Percentiles rank a stretch among this genome's conserved stretches.
phyloP scores from a whole-genome alignment of 2,113 vertebrate genomes.

The Ageneiosus marmoratus region DNA sequence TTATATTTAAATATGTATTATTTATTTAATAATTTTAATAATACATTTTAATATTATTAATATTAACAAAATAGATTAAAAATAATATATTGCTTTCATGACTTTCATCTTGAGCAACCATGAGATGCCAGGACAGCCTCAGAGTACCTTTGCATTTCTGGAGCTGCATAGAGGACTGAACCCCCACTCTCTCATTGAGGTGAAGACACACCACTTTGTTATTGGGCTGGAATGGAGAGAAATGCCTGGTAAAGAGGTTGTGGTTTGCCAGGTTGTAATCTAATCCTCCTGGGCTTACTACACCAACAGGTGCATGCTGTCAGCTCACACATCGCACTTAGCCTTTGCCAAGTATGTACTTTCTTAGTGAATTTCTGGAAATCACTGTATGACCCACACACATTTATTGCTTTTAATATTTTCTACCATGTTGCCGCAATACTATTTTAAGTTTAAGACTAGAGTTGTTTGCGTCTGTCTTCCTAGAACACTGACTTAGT shows the following conservation, averaged over 20 bases:
- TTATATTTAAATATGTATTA: background rate
- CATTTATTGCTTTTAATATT: constrained; percentile 20
- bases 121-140: background rate
- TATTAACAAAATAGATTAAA: background rate
- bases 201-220: constrained; percentile 49
- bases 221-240: constrained; percentile 31
- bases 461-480: background rate
- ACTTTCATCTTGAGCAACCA: background rate
- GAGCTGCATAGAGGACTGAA: background rate
- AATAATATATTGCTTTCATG: background rate
- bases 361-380: constrained; percentile 51
- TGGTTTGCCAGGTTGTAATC: constrained; percentile 52
- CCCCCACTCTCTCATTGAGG: background rate
- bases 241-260: constrained; percentile 50
- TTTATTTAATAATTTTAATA: no score
- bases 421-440: constrained; percentile 30
- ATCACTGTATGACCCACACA: constrained; percentile 40
- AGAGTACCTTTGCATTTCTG: background rate
- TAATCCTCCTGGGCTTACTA: constrained; percentile 48
- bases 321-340: constrained; percentile 28
- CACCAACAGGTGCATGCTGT: constrained; percentile 57
- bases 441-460: constrained; percentile 40
- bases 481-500: background rate
- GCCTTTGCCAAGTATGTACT: constrained; percentile 41
- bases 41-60: background rate